These are phyloP conservation scores for Drosophila mayaguana DNA, from an alignment of 2,888 invertebrate genomes.

Conservation along the genomic window DNA sequence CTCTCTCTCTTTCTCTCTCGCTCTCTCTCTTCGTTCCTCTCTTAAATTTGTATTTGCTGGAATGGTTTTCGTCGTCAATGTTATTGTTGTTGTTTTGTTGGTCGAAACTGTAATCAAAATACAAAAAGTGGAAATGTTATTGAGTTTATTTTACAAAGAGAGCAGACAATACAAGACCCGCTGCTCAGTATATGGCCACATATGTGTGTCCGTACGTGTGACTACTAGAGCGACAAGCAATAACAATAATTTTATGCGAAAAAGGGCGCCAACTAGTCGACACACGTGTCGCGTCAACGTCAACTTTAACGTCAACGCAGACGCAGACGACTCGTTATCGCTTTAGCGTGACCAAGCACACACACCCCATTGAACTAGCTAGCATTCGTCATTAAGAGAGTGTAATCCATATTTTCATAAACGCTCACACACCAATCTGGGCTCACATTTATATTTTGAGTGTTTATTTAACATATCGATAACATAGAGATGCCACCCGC, in stretches of 20 bases:
- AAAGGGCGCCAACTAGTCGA: slow-evolving; percentile 76
- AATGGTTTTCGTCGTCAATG: slow-evolving; percentile 44
- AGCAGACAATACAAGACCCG: slow-evolving; percentile 24
- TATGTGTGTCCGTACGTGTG: slow-evolving; percentile 7
- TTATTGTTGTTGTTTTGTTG: slow-evolving; percentile 27
- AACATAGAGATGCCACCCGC: background rate
- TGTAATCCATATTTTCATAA: background rate
- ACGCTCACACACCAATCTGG: background rate
- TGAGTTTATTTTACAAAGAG: slow-evolving; percentile 23
- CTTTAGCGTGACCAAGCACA: slow-evolving; percentile 29
- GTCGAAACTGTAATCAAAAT: slow-evolving; percentile 57
- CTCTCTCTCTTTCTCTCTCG: slow-evolving; percentile 11
- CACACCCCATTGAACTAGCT: background rate
- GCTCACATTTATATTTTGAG: background rate
- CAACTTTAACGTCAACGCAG: slow-evolving; percentile 20
- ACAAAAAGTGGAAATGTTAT: slow-evolving; percentile 42
- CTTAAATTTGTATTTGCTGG: slow-evolving; percentile 35
- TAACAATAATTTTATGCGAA: slow-evolving; percentile 67
- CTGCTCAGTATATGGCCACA: slow-evolving; percentile 6
- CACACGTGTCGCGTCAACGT: slow-evolving; percentile 68
- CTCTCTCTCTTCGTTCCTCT: slow-evolving; percentile 3
- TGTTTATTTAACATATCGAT: slow-evolving; percentile 1
- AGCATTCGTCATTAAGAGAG: slow-evolving; percentile 10
- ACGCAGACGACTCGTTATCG: slow-evolving; percentile 32
- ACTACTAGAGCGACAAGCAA: slow-evolving; percentile 19